Evolutionary conservation across 2,113 vertebrate species (phyloP).

Genomic region (Tyrannus savana): DNA sequence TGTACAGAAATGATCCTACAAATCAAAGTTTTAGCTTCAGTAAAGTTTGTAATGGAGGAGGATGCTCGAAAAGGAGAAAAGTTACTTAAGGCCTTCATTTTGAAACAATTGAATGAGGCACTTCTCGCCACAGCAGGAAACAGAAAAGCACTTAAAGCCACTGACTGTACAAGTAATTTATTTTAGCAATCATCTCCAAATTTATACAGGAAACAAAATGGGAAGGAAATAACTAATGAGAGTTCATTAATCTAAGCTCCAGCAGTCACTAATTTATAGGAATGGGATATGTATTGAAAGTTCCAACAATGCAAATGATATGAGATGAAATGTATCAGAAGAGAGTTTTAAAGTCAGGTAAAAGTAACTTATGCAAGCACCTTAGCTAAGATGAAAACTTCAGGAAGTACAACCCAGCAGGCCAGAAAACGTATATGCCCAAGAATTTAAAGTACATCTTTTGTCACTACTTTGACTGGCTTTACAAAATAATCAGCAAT

Average conservation of each 20-base stretch:
- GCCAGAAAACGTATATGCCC: background rate
- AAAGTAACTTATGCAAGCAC: background rate
- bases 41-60: constrained; percentile 29
- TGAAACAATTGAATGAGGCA: constrained; percentile 67
- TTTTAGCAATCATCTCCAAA: constrained; percentile 67
- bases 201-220: constrained; percentile 69
- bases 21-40: constrained; percentile 28
- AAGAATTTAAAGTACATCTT: background rate
- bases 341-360: background rate
- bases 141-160: constrained; percentile 59
- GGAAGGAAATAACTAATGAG: constrained; percentile 70
- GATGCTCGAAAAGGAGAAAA: constrained; percentile 49
- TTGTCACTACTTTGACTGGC: background rate
- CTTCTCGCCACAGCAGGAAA: constrained; percentile 67
- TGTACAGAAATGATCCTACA: background rate
- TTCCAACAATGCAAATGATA: background rate
- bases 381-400: background rate
- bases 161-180: constrained; percentile 62
- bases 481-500: background rate
- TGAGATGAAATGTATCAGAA: background rate
- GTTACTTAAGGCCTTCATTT: constrained; percentile 51
- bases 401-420: background rate
- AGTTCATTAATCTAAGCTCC: constrained; percentile 60
- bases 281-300: background rate
- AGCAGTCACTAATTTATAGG: constrained; percentile 34